phyloP scores from a whole-genome alignment of 2,888 invertebrate species.

The Drosophila prolongata region DNA sequence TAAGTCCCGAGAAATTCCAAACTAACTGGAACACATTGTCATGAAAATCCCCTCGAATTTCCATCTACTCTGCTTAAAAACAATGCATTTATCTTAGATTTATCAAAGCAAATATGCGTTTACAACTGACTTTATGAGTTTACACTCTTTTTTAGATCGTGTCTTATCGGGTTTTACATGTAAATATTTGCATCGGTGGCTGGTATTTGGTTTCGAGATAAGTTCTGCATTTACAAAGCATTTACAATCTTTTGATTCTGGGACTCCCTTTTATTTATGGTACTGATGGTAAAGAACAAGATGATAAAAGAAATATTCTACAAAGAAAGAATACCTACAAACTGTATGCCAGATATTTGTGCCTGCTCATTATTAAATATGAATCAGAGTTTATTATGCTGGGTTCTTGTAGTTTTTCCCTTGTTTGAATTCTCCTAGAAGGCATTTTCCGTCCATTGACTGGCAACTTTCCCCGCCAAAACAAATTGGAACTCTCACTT shows the following conservation, averaged over 20 bases:
- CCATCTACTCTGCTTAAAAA: neutral
- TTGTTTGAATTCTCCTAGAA: neutral
- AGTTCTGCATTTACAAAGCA: constrained; percentile 12
- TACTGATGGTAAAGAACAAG: neutral
- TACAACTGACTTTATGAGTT: constrained; percentile 8
- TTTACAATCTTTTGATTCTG: neutral
- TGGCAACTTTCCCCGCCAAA: constrained; percentile 58
- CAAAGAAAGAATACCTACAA: neutral
- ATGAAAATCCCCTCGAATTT: constrained; percentile 10
- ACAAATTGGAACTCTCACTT: constrained; percentile 67
- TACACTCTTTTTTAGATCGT: constrained; percentile 43
- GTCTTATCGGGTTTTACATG: constrained; percentile 58
- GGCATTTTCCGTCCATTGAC: constrained; percentile 1
- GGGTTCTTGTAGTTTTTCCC: neutral
- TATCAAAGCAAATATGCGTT: constrained; percentile 32
- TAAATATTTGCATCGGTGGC: constrained; percentile 67
- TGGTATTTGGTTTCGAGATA: constrained; percentile 20
- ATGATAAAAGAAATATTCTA: neutral
- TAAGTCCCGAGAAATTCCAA: constrained; percentile 19
- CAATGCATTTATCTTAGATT: constrained; percentile 29
- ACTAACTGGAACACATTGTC: constrained; percentile 25
- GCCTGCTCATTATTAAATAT: neutral
- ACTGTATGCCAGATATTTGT: neutral
- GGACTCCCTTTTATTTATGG: constrained; percentile 3
- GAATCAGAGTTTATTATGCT: constrained; percentile 1